A percentile compares a stretch with the other conserved stretches of the same genome.
phyloP scores from a whole-genome alignment of 2,113 vertebrate genomes.

The Pao palembangensis region DNA sequence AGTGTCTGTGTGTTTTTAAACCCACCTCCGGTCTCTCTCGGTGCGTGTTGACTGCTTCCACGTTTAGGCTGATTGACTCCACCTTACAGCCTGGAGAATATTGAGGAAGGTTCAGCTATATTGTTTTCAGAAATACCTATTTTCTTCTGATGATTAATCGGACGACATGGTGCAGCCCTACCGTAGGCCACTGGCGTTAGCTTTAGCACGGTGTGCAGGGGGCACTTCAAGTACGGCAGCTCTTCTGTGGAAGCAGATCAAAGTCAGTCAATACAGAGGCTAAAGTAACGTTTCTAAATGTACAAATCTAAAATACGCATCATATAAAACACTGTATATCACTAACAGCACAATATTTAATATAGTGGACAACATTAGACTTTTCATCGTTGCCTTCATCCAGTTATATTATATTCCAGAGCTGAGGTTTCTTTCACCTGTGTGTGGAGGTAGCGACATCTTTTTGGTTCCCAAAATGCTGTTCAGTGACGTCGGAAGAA shows the following conservation, averaged over 20 bases:
- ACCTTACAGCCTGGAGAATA: constrained; percentile 87
- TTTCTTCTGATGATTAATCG: background rate
- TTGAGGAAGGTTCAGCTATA: no score
- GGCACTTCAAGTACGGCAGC: constrained; percentile 96
- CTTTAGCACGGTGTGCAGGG: constrained; percentile 93
- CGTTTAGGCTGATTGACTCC: constrained; percentile 89
- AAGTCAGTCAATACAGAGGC: background rate
- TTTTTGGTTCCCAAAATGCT: no score
- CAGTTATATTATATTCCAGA: no score
- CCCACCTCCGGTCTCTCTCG: constrained; percentile 91
- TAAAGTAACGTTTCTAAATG: background rate
- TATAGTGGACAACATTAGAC: no score
- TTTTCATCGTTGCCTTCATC: no score
- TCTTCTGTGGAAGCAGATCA: constrained; percentile 76
- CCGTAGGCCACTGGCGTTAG: constrained; percentile 95
- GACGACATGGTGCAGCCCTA: constrained; percentile 57
- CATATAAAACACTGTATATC: no score
- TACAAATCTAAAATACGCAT: background rate
- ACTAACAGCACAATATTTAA: no score
- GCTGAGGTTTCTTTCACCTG: no score
- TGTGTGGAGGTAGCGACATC: no score
- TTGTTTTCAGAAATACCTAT: no score
- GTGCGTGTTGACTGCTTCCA: constrained; percentile 94
- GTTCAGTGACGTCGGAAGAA: no score
- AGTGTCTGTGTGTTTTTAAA: constrained; percentile 5